These are phyloP conservation scores for Pachyramphus minor DNA, from an alignment of 2,113 vertebrate species.

Conservation along the genomic window DNA sequence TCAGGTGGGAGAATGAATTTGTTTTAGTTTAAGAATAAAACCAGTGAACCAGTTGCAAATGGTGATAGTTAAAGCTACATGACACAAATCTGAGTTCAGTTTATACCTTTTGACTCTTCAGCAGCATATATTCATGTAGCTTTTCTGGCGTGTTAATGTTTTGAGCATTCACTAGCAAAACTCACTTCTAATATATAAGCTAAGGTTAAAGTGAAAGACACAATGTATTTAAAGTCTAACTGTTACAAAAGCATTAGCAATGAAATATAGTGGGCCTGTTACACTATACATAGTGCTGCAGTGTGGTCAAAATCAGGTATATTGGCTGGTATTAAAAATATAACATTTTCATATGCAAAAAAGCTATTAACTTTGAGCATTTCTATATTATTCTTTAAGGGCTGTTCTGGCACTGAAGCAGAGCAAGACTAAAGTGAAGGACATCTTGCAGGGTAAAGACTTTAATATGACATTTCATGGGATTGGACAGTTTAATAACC, in stretches of 20 bases:
- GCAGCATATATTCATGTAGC: not conserved
- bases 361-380: not conserved
- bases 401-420: conserved; percentile 40
- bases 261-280: not conserved
- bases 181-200: not conserved
- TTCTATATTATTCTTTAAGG: not conserved
- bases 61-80: not conserved
- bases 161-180: not conserved
- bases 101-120: not conserved
- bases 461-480: conserved; percentile 38
- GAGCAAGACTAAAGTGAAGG: conserved; percentile 56
- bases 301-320: not conserved
- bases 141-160: not conserved
- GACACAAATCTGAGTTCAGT: not conserved
- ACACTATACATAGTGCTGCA: not conserved
- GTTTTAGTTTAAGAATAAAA: not conserved
- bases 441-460: conserved; percentile 31
- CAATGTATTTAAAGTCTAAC: not conserved
- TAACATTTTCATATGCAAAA: not conserved
- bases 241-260: not conserved
- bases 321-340: not conserved
- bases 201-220: not conserved
- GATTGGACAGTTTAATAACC: conserved; percentile 48
- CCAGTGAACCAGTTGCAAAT: not conserved
- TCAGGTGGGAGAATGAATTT: not conserved